Conservation (phyloP, 2,888 invertebrate species). For the Urechis unicinctus region DNA sequence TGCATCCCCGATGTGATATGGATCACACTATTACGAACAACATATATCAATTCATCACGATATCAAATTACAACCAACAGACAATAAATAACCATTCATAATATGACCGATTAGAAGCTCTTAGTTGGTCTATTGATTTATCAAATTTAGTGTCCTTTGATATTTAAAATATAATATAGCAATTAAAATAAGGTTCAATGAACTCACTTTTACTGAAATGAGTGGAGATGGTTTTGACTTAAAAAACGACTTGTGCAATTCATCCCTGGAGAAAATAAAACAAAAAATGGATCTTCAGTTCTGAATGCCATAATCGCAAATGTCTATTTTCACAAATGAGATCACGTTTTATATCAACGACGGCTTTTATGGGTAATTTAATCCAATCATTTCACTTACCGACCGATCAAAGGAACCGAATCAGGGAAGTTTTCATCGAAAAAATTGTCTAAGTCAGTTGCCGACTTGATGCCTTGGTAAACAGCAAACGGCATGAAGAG, state of each 20-base stretch:
- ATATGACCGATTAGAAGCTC: too few relatives aligned
- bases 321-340: too few relatives aligned
- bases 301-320: too few relatives aligned
- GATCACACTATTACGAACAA: constrained; percentile 80
- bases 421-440: constrained; percentile 79
- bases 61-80: too few relatives aligned
- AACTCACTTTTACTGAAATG: constrained; percentile 75
- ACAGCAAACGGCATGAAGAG: constrained; percentile 86
- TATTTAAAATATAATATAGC: too few relatives aligned
- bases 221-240: constrained; percentile 70
- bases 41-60: too few relatives aligned
- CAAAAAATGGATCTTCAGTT: too few relatives aligned
- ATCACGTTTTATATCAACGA: too few relatives aligned
- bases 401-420: constrained; percentile 73
- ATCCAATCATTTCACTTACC: constrained; percentile 49
- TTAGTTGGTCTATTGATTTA: too few relatives aligned
- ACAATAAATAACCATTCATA: too few relatives aligned
- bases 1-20: constrained; percentile 73
- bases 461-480: constrained; percentile 63
- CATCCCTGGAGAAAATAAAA: constrained; percentile 31
- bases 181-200: background rate
- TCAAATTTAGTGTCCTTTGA: too few relatives aligned
- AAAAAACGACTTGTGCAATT: constrained; percentile 70
- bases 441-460: constrained; percentile 64
- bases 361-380: too few relatives aligned